Evolutionary conservation across 30 jellyfish, hydroid and myxozoan species (phyloP), one percentile per base, ranked within the genome.

Genomic region (Aurelia aurita complex sp. Pacific): DNA sequence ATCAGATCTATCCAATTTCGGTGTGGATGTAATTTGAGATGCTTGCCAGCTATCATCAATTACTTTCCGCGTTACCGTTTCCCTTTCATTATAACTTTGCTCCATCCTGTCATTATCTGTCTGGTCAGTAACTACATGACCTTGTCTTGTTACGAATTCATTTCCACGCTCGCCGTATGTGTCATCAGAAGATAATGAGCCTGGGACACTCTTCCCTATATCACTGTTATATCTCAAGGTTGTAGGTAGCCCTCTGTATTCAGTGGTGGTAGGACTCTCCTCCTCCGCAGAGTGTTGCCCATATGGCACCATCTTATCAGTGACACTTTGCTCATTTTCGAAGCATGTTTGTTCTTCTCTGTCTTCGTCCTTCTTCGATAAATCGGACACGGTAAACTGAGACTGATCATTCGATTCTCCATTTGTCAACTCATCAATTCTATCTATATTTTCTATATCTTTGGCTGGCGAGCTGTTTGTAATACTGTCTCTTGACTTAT

Each of bases 11-110:
- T 75, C 94, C 46, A 71, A 65, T 74, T 83, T 83, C 9, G 92
- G 92, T 7, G 92, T 83, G 35, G 92, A 83, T 4, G 92, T 83
- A 18, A 71, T 43, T 50, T 73, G 85, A 46, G 40, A n/a, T 3
- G 42, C 50, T 64, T 60, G 87, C 87, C 87, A 77, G 62, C 70
- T 2, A n/a, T 23, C 70, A n/a, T 13, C 35, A 23, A 12, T 61
- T n/a, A 23, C 36, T 7, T 23, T 61, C 32, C 36, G 36, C 3
- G 36, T 1, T 15, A 14, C 7, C 8, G 10, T 23, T 61, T 61
- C 70, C 32, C 32, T 6, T 7, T 14, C 38, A 62, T 61, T 67
- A 10, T 15, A 10, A 40, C 70, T 77, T 33, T 70, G 63, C 67
- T 70, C 15, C 80, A 70, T 4, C 23, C 35, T 10, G 38, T 77